phyloP scores from a whole-genome alignment of 2,797 vertebrate species.

The Hapalemur alaotrensis region DNA sequence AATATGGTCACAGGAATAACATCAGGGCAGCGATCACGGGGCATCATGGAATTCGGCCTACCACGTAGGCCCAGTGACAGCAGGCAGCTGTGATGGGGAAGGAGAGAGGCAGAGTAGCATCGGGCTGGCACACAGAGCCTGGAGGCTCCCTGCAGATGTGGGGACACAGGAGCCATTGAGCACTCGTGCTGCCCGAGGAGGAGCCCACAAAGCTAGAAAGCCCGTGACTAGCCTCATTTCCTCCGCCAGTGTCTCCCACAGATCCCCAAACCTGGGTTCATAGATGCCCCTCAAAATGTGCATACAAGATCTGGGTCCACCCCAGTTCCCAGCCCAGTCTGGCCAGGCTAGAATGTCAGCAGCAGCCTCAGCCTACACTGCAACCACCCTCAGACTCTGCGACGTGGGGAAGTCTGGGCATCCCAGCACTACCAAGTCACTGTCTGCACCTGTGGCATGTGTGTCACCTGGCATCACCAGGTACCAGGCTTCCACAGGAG shows the following conservation, averaged over 20 bases:
- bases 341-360: background rate
- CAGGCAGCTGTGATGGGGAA: accelerated
- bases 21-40: background rate
- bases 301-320: background rate
- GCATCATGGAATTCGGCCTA: background rate
- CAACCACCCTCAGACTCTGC: background rate
- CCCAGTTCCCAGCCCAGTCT: background rate
- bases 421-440: background rate
- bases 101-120: background rate
- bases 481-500: background rate
- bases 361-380: background rate
- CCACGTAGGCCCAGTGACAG: background rate
- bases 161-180: background rate
- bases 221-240: background rate
- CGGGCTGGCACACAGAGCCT: background rate
- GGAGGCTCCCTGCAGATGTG: background rate
- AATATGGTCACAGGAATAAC: background rate
- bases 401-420: background rate
- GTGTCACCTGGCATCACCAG: background rate
- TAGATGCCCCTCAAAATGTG: background rate
- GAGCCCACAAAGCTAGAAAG: background rate
- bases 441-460: background rate
- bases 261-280: background rate
- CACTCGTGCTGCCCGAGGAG: background rate
- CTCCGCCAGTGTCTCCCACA: background rate